Percentiles rank a stretch among this genome's conserved stretches.
Conservation (phyloP, 1,140 invertebrate genomes). For the Andrena cerasifolii region DNA sequence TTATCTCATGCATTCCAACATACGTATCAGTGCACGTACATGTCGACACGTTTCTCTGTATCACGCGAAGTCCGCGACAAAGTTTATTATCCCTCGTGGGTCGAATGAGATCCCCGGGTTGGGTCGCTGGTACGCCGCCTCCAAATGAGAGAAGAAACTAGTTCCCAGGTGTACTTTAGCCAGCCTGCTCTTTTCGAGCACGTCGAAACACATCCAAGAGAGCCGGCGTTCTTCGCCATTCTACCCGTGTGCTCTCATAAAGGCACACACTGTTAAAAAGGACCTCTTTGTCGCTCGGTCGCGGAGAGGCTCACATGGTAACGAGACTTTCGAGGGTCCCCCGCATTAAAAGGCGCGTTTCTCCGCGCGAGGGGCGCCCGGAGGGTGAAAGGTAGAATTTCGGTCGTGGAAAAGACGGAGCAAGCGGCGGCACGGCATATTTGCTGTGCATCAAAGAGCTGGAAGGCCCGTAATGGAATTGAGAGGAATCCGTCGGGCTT, state of each 20-base stretch:
- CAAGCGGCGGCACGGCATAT: constrained; percentile 48
- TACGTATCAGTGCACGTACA: too few relatives aligned
- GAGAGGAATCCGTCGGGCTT: constrained; percentile 42
- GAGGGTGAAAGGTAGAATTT: neutral
- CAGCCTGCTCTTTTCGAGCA: constrained; percentile 37
- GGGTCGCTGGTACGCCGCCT: neutral
- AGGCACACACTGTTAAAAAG: constrained; percentile 54
- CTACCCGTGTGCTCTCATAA: constrained; percentile 49
- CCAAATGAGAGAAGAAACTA: constrained; percentile 30
- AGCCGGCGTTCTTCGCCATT: neutral
- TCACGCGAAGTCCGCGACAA: neutral
- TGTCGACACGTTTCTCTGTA: neutral
- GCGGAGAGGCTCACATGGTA: constrained; percentile 30
- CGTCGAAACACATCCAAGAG: constrained; percentile 41
- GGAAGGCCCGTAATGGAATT: constrained; percentile 59
- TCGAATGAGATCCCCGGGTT: neutral
- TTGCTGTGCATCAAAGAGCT: constrained; percentile 64
- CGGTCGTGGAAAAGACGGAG: constrained; percentile 12
- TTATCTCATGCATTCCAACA: too few relatives aligned
- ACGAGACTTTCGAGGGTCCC: constrained; percentile 48
- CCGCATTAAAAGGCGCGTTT: constrained; percentile 40
- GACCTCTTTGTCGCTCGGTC: constrained; percentile 26
- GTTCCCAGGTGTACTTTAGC: constrained; percentile 16
- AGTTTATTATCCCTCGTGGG: constrained; percentile 20
- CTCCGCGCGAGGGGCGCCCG: neutral